phyloP scores from a whole-genome alignment of 2,113 vertebrate genomes.

The Xiphophorus couchianus region DNA sequence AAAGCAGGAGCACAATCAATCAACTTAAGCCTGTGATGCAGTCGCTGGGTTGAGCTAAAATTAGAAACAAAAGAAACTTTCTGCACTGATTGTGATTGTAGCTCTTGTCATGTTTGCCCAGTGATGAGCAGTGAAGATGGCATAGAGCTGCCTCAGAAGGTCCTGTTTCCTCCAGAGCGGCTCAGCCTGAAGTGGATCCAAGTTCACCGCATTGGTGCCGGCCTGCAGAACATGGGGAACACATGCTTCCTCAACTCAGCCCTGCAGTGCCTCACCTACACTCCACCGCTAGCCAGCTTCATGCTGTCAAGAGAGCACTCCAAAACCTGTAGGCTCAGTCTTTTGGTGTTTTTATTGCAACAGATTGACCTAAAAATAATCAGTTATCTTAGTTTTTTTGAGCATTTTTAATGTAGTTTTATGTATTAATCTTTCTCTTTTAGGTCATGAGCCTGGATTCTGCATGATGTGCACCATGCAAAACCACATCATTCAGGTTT shows the following conservation, averaged over 20 bases:
- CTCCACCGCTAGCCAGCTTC: constrained; percentile 92
- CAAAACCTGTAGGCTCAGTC: constrained; percentile 85
- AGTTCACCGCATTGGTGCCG: constrained; percentile 89
- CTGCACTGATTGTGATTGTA: constrained; percentile 11
- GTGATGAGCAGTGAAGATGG: constrained; percentile 86
- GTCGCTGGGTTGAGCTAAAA: neutral
- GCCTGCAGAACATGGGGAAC: constrained; percentile 96
- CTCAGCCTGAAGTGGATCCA: constrained; percentile 93
- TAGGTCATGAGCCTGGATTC: constrained; percentile 92
- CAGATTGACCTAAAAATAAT: neutral
- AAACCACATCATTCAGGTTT: constrained; percentile 91
- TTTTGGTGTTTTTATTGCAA: neutral
- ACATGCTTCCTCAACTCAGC: constrained; percentile 96
- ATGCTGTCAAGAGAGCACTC: constrained; percentile 96
- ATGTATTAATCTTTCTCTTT: neutral
- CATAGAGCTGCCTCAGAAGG: constrained; percentile 89
- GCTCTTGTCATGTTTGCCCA: constrained; percentile 42
- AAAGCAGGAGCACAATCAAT: constrained; percentile 41
- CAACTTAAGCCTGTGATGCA: constrained; percentile 25
- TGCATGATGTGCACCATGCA: constrained; percentile 99
- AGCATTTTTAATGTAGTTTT: neutral
- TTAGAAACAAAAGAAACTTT: neutral
- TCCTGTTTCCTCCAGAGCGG: constrained; percentile 93
- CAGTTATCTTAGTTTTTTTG: neutral
- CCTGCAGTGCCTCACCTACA: constrained; percentile 96